A percentile compares a stretch with the other conserved stretches of the same genome.
These are phyloP conservation scores for Blennius ocellaris DNA, from an alignment of 2,113 vertebrate species.

Conservation along the genomic window DNA sequence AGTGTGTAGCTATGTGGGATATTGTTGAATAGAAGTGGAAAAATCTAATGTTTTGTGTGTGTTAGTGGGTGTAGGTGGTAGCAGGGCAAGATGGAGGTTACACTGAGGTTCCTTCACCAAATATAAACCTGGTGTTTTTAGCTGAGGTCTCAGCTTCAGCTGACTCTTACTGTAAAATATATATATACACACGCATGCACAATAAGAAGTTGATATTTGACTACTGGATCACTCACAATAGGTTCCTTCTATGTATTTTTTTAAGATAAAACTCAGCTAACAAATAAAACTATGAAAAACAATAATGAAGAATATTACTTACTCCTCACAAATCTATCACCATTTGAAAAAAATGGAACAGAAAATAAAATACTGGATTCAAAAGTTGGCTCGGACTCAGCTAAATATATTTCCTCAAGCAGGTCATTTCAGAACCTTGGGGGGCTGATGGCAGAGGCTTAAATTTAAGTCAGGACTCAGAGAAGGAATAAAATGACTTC, in stretches of 20 bases:
- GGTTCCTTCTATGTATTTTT: background rate
- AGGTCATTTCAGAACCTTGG: slow-evolving; percentile 7
- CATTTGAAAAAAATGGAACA: background rate
- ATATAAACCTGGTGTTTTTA: slow-evolving; percentile 37
- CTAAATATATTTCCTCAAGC: background rate
- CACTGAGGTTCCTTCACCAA: slow-evolving; percentile 44
- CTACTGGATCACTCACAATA: background rate
- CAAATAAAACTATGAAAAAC: background rate
- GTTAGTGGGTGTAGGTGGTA: slow-evolving; percentile 51
- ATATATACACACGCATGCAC: background rate
- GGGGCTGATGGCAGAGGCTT: slow-evolving; percentile 1
- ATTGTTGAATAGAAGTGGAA: slow-evolving; percentile 16
- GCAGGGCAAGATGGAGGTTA: slow-evolving; percentile 54
- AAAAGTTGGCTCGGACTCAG: background rate
- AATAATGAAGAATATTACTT: background rate
- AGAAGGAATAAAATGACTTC: slow-evolving; percentile 2
- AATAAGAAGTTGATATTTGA: background rate
- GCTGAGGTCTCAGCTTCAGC: background rate
- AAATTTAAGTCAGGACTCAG: slow-evolving; percentile 5
- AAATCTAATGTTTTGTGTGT: slow-evolving; percentile 36
- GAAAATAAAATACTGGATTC: background rate
- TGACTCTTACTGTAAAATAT: slow-evolving; percentile 3
- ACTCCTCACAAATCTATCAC: background rate
- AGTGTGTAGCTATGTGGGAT: slow-evolving; percentile 42
- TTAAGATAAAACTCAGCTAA: background rate